A percentile compares a stretch with the other conserved stretches of the same genome.
Evolutionary conservation across 2,797 vertebrate species (phyloP).

Genomic region (Neopelma chrysocephalum): DNA sequence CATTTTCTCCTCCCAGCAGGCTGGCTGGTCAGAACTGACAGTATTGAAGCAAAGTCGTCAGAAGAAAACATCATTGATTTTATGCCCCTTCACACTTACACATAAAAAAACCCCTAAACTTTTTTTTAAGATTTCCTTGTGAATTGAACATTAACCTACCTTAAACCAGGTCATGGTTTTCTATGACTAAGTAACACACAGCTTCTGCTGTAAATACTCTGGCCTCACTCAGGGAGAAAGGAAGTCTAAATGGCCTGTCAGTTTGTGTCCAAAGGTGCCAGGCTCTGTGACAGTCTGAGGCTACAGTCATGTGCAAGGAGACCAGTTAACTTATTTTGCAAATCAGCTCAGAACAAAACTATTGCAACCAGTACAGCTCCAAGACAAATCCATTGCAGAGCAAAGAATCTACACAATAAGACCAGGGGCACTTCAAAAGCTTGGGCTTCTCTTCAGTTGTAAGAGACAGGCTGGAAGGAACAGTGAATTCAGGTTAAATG

Average conservation of each 20-base stretch:
- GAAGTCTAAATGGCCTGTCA: not conserved
- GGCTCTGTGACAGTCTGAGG: not conserved
- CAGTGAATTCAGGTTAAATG: not conserved
- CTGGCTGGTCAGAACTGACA: not conserved
- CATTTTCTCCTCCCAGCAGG: not conserved
- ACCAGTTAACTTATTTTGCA: not conserved
- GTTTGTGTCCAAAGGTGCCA: not conserved
- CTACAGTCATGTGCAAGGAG: not conserved
- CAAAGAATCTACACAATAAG: not conserved
- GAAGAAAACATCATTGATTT: not conserved
- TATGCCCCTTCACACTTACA: not conserved
- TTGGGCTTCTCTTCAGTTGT: not conserved
- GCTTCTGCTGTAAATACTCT: not conserved
- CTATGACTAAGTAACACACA: not conserved
- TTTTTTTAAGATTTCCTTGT: not conserved
- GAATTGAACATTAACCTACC: not conserved
- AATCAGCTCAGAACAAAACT: not conserved
- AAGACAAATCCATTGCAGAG: not conserved
- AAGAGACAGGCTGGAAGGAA: not conserved
- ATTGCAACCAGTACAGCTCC: not conserved
- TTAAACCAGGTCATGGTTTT: not conserved
- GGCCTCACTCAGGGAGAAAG: not conserved
- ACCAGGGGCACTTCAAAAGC: not conserved
- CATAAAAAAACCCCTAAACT: accelerated
- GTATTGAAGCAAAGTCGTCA: not conserved